These are phyloP conservation scores for Lacanobia oleracea DNA, from an alignment of 2,888 invertebrate genomes.

Conservation along the genomic window DNA sequence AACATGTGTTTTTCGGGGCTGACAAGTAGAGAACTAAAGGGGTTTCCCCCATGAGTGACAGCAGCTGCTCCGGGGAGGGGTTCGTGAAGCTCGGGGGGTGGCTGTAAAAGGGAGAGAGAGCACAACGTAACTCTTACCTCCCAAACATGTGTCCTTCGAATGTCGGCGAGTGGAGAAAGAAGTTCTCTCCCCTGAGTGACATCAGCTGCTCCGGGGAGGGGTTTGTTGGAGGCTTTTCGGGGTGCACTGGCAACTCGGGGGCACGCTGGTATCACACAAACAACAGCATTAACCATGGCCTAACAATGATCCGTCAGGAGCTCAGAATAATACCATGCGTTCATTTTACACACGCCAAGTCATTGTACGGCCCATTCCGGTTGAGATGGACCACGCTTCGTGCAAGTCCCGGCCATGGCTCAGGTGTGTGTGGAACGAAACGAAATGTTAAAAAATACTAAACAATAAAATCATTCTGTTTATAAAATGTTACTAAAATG, in stretches of 20 bases:
- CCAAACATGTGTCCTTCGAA: conserved; percentile 81
- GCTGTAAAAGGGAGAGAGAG: no score
- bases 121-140: conserved; percentile 72
- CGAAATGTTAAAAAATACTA: no score
- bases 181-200: conserved; percentile 82
- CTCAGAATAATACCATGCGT: no score
- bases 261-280: conserved; percentile 66
- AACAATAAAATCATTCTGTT: no score
- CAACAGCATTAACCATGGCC: not conserved
- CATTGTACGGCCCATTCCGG: no score
- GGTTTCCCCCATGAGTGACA: conserved; percentile 82
- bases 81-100: conserved; percentile 73
- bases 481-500: no score
- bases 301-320: no score
- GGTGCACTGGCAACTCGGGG: conserved; percentile 74
- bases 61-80: conserved; percentile 78
- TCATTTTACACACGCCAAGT: no score
- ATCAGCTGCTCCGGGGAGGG: conserved; percentile 80
- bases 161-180: conserved; percentile 82
- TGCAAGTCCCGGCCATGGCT: no score
- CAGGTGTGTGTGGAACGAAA: no score
- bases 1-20: conserved; percentile 81
- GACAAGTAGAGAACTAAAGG: no score
- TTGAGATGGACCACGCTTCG: no score
- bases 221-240: conserved; percentile 74